Base-by-base conservation (phyloP, 2,797 vertebrate species). In the Kryptopterus vitreolus region DNA sequence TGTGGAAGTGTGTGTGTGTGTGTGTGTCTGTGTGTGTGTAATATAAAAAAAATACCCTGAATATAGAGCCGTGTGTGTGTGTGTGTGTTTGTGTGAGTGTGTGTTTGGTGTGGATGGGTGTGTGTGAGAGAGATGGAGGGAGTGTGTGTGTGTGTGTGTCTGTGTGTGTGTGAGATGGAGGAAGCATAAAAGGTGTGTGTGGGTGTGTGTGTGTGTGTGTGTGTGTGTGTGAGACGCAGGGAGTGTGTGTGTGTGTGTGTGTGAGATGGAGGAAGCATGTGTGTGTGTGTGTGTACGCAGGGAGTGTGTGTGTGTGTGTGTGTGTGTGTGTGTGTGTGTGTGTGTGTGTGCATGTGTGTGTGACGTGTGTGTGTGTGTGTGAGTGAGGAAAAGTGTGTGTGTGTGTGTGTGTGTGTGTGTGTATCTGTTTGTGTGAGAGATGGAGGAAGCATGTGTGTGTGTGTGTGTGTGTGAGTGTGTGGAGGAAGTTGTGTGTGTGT, bases 371-470 rank as follows among this genome's bases (percentile, higher is more conserved):
- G 78, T 80, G 76, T n/a, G 38, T 18, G 38, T 7, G 38, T 7
- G 38, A 43, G 38, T 1, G 38, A 43, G 38, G 38, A 9, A 7
- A 43, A 35, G 50, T 43, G 33, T n/a, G 33, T 65, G 62, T n/a
- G 22, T 55, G 53, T 57, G 53, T 22, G 35, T 65, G 84, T 73
- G 82, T 55, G 61, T 33, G 22, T 58, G 50, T 79, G 62, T 24
- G n/a, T n/a, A n/a, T n/a, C n/a, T n/a, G n/a, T n/a, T n/a, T n/a
- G n/a, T n/a, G n/a, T n/a, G n/a, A n/a, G n/a, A n/a, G n/a, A n/a
- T 84, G 98, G 98, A 90, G 97, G 98, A 92, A 99, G 99, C 94
- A 97, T 99, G 94, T 96, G 95, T 91, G n/a, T 70, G 82, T 73
- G 82, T 57, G 55, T 35, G 18, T 50, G 43, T 78, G 68, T 24